Conservation (phyloP, 2,888 invertebrate genomes). For the Gastracanthus pulcherrimus region DNA sequence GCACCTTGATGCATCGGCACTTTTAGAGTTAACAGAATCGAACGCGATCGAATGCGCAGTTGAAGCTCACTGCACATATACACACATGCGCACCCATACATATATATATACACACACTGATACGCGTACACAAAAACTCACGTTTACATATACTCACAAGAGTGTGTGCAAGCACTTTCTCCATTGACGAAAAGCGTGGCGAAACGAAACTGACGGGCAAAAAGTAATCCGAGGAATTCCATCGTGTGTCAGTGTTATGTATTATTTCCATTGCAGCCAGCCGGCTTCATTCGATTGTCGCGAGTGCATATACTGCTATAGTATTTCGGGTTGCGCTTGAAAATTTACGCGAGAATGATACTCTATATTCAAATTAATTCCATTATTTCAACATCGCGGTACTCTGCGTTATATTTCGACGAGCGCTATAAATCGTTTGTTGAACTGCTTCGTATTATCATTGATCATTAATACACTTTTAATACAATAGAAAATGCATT, state of each 20-base stretch:
- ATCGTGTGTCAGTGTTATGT: neutral
- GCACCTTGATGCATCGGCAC: conserved; percentile 6
- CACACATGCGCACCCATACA: neutral
- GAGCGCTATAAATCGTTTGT: neutral
- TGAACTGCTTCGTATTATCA: neutral
- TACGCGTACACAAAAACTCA: neutral
- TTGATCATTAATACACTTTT: neutral
- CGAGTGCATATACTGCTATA: neutral
- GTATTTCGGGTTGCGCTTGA: neutral
- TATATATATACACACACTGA: no score
- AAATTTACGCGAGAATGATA: neutral
- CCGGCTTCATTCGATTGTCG: neutral
- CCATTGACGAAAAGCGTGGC: neutral
- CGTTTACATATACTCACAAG: no score
- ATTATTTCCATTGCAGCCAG: neutral
- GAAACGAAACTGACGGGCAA: neutral
- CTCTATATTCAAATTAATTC: conserved; percentile 16
- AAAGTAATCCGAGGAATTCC: neutral
- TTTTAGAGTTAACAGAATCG: neutral
- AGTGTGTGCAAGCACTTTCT: neutral
- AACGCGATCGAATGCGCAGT: neutral
- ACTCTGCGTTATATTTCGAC: neutral
- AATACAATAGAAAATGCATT: neutral
- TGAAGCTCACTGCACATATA: neutral
- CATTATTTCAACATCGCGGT: neutral